Conservation (phyloP, 2,888 invertebrate species). For the Eurytoma adleriae region DNA sequence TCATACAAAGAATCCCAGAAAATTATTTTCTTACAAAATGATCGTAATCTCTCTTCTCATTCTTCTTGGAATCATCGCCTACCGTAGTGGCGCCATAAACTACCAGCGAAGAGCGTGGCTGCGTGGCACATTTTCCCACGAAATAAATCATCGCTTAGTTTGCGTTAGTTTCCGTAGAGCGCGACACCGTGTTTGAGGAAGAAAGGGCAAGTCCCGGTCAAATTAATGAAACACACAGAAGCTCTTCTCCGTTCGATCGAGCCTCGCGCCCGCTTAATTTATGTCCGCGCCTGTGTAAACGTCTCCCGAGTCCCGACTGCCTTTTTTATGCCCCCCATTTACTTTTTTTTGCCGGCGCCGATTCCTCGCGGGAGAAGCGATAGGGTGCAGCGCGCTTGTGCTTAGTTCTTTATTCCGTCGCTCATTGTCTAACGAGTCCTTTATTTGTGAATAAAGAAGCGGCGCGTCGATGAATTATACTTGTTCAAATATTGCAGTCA, state of each 20-base stretch:
- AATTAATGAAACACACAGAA: conserved; percentile 13
- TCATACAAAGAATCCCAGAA: not conserved
- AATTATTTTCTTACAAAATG: too few relatives aligned
- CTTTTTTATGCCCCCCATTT: not conserved
- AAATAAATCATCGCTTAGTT: conserved; percentile 37
- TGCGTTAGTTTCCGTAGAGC: conserved; percentile 6
- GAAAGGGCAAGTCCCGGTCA: not conserved
- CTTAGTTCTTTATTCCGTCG: not conserved
- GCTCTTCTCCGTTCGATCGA: conserved; percentile 25
- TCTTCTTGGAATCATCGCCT: too few relatives aligned
- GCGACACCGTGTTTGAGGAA: not conserved
- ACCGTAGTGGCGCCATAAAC: too few relatives aligned
- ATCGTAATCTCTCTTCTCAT: too few relatives aligned
- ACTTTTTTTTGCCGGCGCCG: not conserved
- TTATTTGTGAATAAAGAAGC: conserved; percentile 39
- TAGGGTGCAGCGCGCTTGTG: not conserved
- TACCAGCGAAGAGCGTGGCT: too few relatives aligned
- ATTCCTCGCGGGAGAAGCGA: conserved; percentile 4
- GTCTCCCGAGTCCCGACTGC: not conserved
- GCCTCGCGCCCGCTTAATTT: conserved; percentile 38
- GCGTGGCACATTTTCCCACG: conserved; percentile 5
- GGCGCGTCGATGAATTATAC: not conserved
- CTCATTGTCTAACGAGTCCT: conserved; percentile 24
- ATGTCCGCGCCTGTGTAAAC: conserved; percentile 11
- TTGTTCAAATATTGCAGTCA: conserved; percentile 15